These are phyloP conservation scores for Plectrocnemia conspersa DNA, from an alignment of 1,140 invertebrate species.

Conservation along the genomic window DNA sequence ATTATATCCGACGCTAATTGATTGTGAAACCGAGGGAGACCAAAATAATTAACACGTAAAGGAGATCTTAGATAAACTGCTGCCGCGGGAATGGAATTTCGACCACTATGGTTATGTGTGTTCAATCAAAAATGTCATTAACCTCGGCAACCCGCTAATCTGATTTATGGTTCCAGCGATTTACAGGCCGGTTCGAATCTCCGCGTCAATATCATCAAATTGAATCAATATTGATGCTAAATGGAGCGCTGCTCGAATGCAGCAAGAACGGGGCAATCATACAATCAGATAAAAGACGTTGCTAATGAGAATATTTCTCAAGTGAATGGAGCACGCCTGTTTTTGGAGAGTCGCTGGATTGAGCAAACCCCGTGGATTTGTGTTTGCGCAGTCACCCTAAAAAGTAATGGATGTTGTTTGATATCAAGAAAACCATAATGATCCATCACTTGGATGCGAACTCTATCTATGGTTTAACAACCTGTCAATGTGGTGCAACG, in stretches of 20 bases:
- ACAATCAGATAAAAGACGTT: too few species aligned
- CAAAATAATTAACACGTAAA: constrained; percentile 24
- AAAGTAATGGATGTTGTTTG: constrained; percentile 3
- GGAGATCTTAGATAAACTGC: constrained; percentile 2
- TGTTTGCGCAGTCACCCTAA: too few species aligned
- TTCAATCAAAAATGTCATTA: neutral
- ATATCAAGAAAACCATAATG: neutral
- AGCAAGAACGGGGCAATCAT: too few species aligned
- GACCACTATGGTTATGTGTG: neutral
- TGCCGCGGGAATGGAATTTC: neutral
- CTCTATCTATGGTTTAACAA: too few species aligned
- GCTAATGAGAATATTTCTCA: constrained; percentile 15
- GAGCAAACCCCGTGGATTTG: too few species aligned
- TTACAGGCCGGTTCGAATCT: too few species aligned
- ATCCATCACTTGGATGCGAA: constrained; percentile 9
- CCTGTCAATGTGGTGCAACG: too few species aligned
- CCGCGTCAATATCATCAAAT: constrained; percentile 28
- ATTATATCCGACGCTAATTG: constrained; percentile 21
- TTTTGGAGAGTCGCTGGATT: neutral
- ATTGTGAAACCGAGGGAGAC: constrained; percentile 14
- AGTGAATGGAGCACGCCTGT: neutral
- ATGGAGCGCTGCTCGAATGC: too few species aligned
- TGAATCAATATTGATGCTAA: constrained; percentile 28
- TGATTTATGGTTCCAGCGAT: constrained; percentile 16
- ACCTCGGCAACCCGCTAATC: constrained; percentile 10